These are phyloP conservation scores for Pygocentrus nattereri DNA, from an alignment of 2,797 vertebrate genomes.

Conservation along the genomic window DNA sequence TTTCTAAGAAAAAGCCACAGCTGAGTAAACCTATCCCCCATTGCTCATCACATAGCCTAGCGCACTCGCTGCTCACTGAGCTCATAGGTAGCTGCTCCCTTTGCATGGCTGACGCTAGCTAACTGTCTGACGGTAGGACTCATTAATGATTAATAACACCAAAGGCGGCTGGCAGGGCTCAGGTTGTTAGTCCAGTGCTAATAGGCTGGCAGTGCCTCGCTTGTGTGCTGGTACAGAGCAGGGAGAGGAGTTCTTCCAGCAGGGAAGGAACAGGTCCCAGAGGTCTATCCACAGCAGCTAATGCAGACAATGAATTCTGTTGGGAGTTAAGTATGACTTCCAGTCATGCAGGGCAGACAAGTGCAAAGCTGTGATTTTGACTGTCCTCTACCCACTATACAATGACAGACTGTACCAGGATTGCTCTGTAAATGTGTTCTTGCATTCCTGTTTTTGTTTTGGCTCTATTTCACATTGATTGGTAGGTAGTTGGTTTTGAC, in stretches of 20 bases:
- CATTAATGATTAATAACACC: constrained; percentile 52
- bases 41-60: constrained; percentile 35
- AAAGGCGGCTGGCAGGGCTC: constrained; percentile 43
- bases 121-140: constrained; percentile 33
- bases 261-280: neutral
- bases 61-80: constrained; percentile 13
- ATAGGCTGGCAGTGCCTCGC: constrained; percentile 21
- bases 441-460: too few relatives aligned
- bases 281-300: constrained; percentile 5
- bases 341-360: constrained; percentile 14
- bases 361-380: constrained; percentile 12
- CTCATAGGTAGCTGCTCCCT: constrained; percentile 33
- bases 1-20: constrained; percentile 46
- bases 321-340: constrained; percentile 16
- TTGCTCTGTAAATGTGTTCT: neutral
- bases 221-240: constrained; percentile 2
- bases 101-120: constrained; percentile 35
- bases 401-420: neutral
- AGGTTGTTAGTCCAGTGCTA: constrained; percentile 46
- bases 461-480: neutral
- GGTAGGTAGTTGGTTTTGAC: neutral
- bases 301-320: constrained; percentile 16
- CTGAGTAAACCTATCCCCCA: constrained; percentile 42
- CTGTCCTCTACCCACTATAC: constrained; percentile 1
- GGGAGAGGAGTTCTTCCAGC: constrained; percentile 18